Conservation (phyloP, 1,140 invertebrate species). For the Himalopsyche phryganea region DNA sequence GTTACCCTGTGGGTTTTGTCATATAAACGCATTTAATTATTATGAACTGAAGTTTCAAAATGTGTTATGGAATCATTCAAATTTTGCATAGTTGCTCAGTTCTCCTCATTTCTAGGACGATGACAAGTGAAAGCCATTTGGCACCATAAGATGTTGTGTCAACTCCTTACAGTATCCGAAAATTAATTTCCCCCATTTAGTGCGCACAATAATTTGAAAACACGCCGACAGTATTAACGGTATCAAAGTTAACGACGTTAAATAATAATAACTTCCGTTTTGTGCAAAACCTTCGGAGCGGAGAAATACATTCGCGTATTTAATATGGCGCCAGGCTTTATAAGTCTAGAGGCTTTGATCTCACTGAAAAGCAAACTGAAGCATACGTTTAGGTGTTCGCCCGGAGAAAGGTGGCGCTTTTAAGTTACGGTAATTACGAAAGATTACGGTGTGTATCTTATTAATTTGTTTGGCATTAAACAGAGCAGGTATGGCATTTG, state of each 20-base stretch:
- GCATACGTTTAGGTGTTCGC: neutral
- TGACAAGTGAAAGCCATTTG: no score
- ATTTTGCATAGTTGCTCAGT: no score
- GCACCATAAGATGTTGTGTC: neutral
- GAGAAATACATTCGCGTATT: constrained; percentile 6
- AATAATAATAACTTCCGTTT: constrained; percentile 12
- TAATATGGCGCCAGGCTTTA: constrained; percentile 5
- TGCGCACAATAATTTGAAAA: constrained; percentile 4
- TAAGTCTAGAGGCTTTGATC: constrained; percentile 15
- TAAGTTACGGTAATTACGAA: constrained; percentile 21
- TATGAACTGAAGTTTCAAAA: no score
- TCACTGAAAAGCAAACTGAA: neutral
- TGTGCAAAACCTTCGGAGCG: neutral
- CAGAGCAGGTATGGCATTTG: neutral
- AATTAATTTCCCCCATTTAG: constrained; percentile 2
- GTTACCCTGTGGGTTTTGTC: no score
- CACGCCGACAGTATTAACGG: constrained; percentile 3
- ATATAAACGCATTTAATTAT: no score
- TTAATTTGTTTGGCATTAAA: constrained; percentile 19
- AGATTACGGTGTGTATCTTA: constrained; percentile 20
- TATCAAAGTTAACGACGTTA: constrained; percentile 7
- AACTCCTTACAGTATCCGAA: neutral
- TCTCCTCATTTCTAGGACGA: no score
- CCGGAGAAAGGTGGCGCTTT: constrained; percentile 8
- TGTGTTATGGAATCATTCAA: no score